A percentile compares a stretch with the other conserved stretches of the same genome.
phyloP scores from a whole-genome alignment of 2,888 invertebrate species.

The Protonemura montana region DNA sequence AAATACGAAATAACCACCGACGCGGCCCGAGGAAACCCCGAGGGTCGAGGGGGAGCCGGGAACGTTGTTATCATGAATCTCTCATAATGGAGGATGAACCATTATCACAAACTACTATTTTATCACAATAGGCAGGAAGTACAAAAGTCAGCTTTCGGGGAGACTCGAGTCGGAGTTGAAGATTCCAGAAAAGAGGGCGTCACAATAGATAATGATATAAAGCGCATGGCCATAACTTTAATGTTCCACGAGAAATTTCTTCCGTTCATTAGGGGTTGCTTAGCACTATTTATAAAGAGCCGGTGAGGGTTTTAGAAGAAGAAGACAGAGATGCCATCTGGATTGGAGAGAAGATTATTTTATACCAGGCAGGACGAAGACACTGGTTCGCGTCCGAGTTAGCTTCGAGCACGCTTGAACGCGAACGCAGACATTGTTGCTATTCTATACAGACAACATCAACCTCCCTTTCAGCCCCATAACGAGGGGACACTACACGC shows the following conservation, averaged over 20 bases:
- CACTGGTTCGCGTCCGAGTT: neutral
- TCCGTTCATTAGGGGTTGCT: neutral
- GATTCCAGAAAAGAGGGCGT: neutral
- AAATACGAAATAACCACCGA: neutral
- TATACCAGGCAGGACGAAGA: neutral
- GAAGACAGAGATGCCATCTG: no score
- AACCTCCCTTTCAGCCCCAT: neutral
- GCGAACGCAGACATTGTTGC: neutral
- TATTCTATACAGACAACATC: neutral
- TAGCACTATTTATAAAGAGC: neutral
- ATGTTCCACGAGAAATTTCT: neutral
- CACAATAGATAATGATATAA: neutral
- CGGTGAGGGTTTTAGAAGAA: no score
- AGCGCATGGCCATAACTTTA: neutral
- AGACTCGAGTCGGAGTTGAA: neutral
- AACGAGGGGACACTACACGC: neutral
- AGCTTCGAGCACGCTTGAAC: neutral
- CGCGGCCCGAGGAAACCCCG: neutral
- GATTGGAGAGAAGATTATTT: neutral
- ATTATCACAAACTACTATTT: neutral
- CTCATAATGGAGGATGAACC: neutral
- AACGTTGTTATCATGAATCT: neutral
- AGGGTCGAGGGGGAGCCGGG: neutral
- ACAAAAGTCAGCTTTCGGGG: slow-evolving; percentile 2
- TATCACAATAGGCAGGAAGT: slow-evolving; percentile 12